Percentiles rank a stretch among this genome's conserved stretches.
These are phyloP conservation scores for Sander vitreus DNA, from an alignment of 2,113 vertebrate genomes.

Conservation along the genomic window DNA sequence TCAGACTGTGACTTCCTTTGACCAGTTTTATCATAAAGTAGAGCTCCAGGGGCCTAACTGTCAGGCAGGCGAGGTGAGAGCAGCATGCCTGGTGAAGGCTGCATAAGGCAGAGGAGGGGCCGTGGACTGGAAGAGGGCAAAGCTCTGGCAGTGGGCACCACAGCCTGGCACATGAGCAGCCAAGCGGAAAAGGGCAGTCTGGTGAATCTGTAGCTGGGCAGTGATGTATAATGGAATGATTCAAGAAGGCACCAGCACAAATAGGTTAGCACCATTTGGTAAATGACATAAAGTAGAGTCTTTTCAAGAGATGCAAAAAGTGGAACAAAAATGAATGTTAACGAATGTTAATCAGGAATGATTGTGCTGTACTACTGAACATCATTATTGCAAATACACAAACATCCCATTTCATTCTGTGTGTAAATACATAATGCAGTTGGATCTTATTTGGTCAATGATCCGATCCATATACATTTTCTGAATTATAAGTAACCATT, in stretches of 20 bases:
- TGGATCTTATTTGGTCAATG: slow-evolving; percentile 13
- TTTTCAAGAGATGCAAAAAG: neutral
- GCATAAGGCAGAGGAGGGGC: slow-evolving; percentile 50
- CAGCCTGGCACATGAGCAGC: slow-evolving; percentile 71
- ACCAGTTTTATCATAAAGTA: slow-evolving; percentile 11
- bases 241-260: slow-evolving; percentile 32
- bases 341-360: neutral
- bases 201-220: slow-evolving; percentile 57
- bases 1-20: slow-evolving; percentile 11
- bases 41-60: slow-evolving; percentile 21
- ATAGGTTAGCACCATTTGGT: slow-evolving; percentile 35
- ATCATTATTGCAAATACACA: neutral
- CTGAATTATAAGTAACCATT: slow-evolving; percentile 18
- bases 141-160: slow-evolving; percentile 66
- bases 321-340: neutral
- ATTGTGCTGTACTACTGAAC: neutral
- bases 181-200: slow-evolving; percentile 80
- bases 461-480: neutral
- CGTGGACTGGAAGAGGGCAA: slow-evolving; percentile 72
- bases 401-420: slow-evolving; percentile 2
- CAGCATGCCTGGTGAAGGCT: slow-evolving; percentile 25
- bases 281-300: slow-evolving; percentile 29
- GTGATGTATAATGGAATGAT: slow-evolving; percentile 29
- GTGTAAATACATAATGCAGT: neutral
- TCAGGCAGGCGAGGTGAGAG: slow-evolving; percentile 51